These are phyloP conservation scores for Pteropus rufus DNA, from an alignment of 2,797 vertebrate species.

Conservation along the genomic window DNA sequence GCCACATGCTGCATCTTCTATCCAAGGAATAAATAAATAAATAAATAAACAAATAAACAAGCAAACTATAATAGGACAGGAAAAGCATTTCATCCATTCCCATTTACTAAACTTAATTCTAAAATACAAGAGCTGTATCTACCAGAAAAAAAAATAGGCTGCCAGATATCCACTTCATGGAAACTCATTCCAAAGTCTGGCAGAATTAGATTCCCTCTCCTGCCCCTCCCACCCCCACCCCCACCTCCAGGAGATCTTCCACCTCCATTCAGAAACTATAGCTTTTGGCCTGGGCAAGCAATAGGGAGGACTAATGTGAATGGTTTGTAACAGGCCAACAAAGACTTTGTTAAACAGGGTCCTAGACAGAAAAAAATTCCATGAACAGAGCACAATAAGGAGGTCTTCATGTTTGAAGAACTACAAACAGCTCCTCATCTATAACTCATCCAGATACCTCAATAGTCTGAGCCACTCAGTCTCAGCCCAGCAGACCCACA, in stretches of 20 bases:
- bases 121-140: background rate
- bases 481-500: background rate
- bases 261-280: background rate
- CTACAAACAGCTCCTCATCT: background rate
- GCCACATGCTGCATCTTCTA: background rate
- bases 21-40: background rate
- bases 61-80: background rate
- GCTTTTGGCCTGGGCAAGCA: background rate
- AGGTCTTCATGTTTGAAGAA: conserved; percentile 1
- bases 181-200: background rate
- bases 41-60: background rate
- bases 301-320: background rate
- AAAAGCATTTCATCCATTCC: background rate
- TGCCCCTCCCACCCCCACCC: background rate
- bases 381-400: background rate
- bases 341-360: background rate
- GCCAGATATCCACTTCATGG: background rate
- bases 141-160: background rate
- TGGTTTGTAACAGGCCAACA: background rate
- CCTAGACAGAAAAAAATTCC: background rate
- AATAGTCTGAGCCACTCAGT: background rate
- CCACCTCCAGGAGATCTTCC: background rate
- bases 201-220: background rate
- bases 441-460: background rate
- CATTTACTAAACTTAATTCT: background rate